These are phyloP conservation scores for Zonotrichia leucophrys DNA, from an alignment of 2,113 vertebrate species.

Conservation along the genomic window DNA sequence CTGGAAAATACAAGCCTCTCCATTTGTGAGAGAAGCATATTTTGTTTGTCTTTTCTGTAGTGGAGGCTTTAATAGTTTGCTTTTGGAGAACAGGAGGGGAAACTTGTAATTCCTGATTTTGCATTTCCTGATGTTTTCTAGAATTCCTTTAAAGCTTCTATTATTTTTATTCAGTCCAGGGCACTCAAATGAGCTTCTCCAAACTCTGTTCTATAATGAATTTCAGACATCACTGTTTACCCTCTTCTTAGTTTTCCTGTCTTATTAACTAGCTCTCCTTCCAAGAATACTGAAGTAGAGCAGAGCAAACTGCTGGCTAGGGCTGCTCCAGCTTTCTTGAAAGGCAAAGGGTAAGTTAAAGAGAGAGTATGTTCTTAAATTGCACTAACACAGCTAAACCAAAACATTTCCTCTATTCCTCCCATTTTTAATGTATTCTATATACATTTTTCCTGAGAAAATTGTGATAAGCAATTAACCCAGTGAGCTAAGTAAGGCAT, in stretches of 20 bases:
- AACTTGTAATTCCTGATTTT: neutral
- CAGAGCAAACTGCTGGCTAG: conserved; percentile 87
- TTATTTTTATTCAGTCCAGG: neutral
- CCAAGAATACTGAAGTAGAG: conserved; percentile 85
- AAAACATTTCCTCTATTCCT: neutral
- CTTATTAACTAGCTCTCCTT: conserved; percentile 86
- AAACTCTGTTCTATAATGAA: conserved; percentile 40
- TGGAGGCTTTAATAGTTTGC: neutral
- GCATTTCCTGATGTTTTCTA: neutral
- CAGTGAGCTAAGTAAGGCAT: neutral
- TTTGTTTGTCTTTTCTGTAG: neutral
- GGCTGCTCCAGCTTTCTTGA: conserved; percentile 91
- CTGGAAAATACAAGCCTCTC: neutral
- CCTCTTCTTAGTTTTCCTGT: conserved; percentile 79
- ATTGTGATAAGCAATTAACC: conserved; percentile 62
- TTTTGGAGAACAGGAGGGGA: neutral
- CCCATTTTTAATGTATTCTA: neutral
- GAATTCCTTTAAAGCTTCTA: neutral
- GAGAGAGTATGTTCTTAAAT: conserved; percentile 52
- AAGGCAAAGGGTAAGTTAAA: conserved; percentile 94
- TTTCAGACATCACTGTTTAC: conserved; percentile 60
- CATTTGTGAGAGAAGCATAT: neutral
- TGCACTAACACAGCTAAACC: conserved; percentile 72
- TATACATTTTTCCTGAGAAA: neutral
- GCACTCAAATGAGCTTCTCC: neutral